Evolutionary conservation across 2,113 vertebrate species (phyloP), one percentile per base, ranked within the genome.

Genomic region (Spilogale gracilis): DNA sequence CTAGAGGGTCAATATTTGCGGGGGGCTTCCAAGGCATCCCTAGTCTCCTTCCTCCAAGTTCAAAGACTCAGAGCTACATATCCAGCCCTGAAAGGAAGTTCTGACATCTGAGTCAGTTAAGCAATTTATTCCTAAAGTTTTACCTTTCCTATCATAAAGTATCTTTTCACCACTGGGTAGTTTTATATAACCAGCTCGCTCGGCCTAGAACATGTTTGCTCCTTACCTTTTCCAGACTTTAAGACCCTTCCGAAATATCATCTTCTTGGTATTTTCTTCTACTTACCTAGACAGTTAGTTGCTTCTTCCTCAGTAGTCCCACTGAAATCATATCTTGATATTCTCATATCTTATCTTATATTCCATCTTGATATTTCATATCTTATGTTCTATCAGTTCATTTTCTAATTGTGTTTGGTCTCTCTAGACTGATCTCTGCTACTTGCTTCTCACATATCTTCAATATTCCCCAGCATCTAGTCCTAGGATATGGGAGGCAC

Each of bases 11-110:
- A 60, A 43, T 82, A 52, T 83, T 91, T 84, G 30, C 20, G n/a
- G 13, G 32, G 85, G 56, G 81, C 38, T 73, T 79, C 30, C 86
- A 65, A 84, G 32, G 48, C 43, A 69, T 58, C 17, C 14, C 88
- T 38, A 1, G 5, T 60, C 58, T 23, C 81, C 86, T 79, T 54
- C 60, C 67, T 20, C 74, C 3, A 73, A 97, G 69, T 18, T 74
- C 16, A 25, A 96, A 90, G 86, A 71, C 63, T 91, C 79, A 50
- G 2, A 69, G 30, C 94, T 82, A 87, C 95, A 50, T 67, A 96
- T 76, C 58, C 20, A 93, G 52, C 83, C 60, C 43, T n/a, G 18
- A 65, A 95, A 76, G 60, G 61, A 73, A 87, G 65, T 95, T 88
- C 63, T 82, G 84, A 96, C 60, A 94, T 56, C 25, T 76, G 73